Evolutionary conservation across 2,888 invertebrate genomes (phyloP).

Genomic region (Epistrophe eligans): DNA sequence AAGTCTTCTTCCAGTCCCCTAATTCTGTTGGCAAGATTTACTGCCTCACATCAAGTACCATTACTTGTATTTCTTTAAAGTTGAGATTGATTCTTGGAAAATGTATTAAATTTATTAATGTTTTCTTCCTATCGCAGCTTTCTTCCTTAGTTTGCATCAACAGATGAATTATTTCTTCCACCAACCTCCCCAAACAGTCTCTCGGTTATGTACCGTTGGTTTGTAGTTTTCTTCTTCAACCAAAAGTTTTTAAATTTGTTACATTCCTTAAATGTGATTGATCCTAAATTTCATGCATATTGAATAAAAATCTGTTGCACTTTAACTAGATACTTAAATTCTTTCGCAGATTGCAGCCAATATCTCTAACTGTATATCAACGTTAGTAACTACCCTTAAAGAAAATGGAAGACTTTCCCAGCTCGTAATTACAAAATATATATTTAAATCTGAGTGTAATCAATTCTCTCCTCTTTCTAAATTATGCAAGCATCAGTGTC

Average conservation of each 20-base stretch:
- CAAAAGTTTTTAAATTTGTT: neutral
- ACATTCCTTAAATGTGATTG: neutral
- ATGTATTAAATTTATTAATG: neutral
- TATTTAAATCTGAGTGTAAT: conserved; percentile 64
- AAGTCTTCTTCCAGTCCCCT: no score
- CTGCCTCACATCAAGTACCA: neutral
- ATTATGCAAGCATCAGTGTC: conserved; percentile 65
- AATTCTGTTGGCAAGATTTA: neutral
- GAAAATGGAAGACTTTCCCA: conserved; percentile 54
- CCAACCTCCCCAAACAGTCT: no score
- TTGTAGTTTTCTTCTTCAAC: neutral
- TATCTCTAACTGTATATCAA: conserved; percentile 15
- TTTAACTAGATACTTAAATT: neutral
- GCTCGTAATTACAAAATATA: conserved; percentile 65
- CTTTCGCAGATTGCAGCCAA: conserved; percentile 9
- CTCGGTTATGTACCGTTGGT: no score
- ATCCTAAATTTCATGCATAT: neutral
- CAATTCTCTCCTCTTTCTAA: conserved; percentile 58
- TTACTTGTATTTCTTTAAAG: neutral
- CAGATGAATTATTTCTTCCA: no score
- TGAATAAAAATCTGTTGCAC: neutral
- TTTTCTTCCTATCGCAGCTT: neutral
- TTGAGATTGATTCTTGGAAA: neutral
- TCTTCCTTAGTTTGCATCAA: neutral
- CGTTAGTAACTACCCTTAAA: conserved; percentile 26